phyloP scores from a whole-genome alignment of 2,113 vertebrate genomes.

The Ascaphus truei region DNA sequence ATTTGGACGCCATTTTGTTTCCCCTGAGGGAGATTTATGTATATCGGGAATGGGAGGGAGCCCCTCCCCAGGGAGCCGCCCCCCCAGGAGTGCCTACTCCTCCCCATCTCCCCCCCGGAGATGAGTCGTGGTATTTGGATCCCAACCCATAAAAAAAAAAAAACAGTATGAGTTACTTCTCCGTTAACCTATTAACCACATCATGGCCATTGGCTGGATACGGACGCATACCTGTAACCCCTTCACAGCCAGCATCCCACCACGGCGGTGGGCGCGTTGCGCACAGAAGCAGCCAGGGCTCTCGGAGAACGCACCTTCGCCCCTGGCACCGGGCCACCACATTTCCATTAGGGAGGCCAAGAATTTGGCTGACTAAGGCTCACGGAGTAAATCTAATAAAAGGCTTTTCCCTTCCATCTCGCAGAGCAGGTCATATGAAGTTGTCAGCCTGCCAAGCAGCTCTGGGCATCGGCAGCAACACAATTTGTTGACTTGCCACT shows the following conservation, averaged over 20 bases:
- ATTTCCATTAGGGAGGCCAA: conserved; percentile 13
- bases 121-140: too few species aligned
- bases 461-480: conserved; percentile 11
- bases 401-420: conserved; percentile 11
- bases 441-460: conserved; percentile 27
- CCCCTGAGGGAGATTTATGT: too few species aligned
- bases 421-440: conserved; percentile 14
- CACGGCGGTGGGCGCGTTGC: neutral
- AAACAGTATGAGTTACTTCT: too few species aligned
- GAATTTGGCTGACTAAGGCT: conserved; percentile 21
- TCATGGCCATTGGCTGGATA: too few species aligned
- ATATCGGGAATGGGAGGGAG: too few species aligned
- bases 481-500: conserved; percentile 34
- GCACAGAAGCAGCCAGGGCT: neutral
- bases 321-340: neutral
- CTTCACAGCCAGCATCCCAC: neutral
- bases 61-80: too few species aligned
- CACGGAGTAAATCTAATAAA: conserved; percentile 19
- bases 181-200: too few species aligned
- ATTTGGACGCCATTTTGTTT: too few species aligned
- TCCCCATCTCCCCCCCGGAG: too few species aligned
- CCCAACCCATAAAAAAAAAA: too few species aligned
- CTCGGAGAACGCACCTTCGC: neutral
- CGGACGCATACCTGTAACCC: neutral
- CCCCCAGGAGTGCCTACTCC: too few species aligned